Conservation (phyloP, 2,797 vertebrate genomes). For the Pangasius krempfi region DNA sequence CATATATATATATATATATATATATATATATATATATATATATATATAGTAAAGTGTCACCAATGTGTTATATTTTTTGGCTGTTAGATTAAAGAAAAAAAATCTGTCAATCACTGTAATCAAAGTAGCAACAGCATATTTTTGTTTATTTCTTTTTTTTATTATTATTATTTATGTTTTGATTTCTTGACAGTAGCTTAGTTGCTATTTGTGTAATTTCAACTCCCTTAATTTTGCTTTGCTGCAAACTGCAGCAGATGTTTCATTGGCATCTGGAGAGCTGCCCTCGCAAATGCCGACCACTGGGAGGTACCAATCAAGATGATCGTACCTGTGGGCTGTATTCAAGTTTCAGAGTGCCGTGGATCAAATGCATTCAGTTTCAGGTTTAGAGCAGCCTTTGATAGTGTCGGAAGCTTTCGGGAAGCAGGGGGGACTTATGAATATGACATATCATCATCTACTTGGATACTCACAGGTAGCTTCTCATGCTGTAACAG, state of each 20-base stretch:
- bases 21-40: too few species aligned
- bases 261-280: slow-evolving; percentile 35
- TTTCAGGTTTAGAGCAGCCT: background rate
- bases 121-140: background rate
- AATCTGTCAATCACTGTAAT: background rate
- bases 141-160: background rate
- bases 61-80: background rate
- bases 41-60: background rate
- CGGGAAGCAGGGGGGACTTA: background rate
- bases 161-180: too few species aligned
- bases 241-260: slow-evolving; percentile 36
- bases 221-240: slow-evolving; percentile 11
- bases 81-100: background rate
- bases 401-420: background rate
- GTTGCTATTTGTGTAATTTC: slow-evolving; percentile 25
- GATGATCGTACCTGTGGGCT: slow-evolving; percentile 22
- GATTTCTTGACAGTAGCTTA: slow-evolving; percentile 11
- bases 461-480: background rate
- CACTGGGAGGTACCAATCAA: slow-evolving; percentile 40
- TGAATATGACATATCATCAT: background rate
- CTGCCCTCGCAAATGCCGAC: slow-evolving; percentile 21
- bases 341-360: background rate
- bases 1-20: too few species aligned
- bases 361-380: background rate
- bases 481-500: background rate